Base-by-base conservation (phyloP, 2,797 vertebrate species). In the Chelonia mydas region DNA sequence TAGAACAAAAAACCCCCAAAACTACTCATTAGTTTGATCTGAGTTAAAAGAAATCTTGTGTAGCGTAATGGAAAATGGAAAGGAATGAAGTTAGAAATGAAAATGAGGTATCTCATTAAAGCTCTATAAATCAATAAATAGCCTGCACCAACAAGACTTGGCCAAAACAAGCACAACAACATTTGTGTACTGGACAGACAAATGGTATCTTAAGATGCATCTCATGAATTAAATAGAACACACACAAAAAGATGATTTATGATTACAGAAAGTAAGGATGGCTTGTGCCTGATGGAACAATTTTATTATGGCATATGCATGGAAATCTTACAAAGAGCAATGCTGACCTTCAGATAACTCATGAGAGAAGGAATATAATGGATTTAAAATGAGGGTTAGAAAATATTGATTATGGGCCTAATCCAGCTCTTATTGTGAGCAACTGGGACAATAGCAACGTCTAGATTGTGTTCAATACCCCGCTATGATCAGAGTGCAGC, bases 381-480 rank as follows among this genome's bases (percentile, higher is more conserved):
- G 90, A 54, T 78, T 89, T 83, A 94, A 96, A 96, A 82, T 27
- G 82, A 2, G 28, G 31, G 89, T 59, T 65, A 90, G 88, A 90
- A 95, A 79, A 4, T 47, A 96, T 86, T 54, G 90, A 93, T 96
- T 89, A 89, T 84, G 37, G 83, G 88, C n/a, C 59, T 53, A 68
- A 59, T 11, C 19, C 31, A 0, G 3, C 90, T 93, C 94, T 95
- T 88, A 76, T 61, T n/a, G 2, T 83, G 84, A 72, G 80, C 78
- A 11, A 25, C 68, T 90, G 85, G 37, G 82, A 94, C 96, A 84
- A 96, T 93, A 90, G 37, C 49, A 95, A 76, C 93, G 94, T 82
- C 47, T 15, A 4, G 41, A 87, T 81, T n/a, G 51, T 95, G 88
- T 88, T 86, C 89, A 86, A 83, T 83, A 86, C 65, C 45, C 74